phyloP scores from a whole-genome alignment of 1,140 invertebrate genomes.

The Neodiprion virginianus region DNA sequence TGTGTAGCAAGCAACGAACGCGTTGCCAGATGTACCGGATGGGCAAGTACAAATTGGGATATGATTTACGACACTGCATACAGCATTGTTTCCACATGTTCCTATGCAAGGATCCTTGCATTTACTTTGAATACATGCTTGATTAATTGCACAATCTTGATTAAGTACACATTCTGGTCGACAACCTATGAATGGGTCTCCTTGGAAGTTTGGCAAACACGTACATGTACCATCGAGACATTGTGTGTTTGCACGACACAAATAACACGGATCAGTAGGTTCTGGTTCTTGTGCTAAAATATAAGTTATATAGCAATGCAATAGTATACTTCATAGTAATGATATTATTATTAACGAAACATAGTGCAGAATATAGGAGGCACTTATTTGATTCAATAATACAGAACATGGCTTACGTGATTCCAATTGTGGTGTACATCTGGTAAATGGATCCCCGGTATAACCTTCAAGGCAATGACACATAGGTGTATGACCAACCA shows the following conservation, averaged over 20 bases:
- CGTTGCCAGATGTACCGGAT: constrained; percentile 67
- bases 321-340: constrained; percentile 9
- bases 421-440: constrained; percentile 52
- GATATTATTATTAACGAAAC: constrained; percentile 6
- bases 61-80: constrained; percentile 74
- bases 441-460: constrained; percentile 68
- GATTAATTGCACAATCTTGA: constrained; percentile 71
- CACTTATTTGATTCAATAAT: constrained; percentile 33
- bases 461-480: constrained; percentile 59
- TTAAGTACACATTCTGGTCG: constrained; percentile 75
- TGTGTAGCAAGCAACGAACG: constrained; percentile 67
- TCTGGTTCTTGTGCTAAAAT: constrained; percentile 44
- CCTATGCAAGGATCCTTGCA: constrained; percentile 74
- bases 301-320: constrained; percentile 20
- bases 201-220: constrained; percentile 71
- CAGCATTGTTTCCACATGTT: constrained; percentile 71
- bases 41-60: constrained; percentile 75
- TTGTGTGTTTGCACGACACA: constrained; percentile 71
- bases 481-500: constrained; percentile 68
- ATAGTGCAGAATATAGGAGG: too few relatives aligned
- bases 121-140: constrained; percentile 73
- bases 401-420: constrained; percentile 38
- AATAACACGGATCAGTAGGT: constrained; percentile 66
- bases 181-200: constrained; percentile 73
- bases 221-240: constrained; percentile 69